Conservation (phyloP, 2,113 vertebrate genomes). For the Lepisosteus oculatus region DNA sequence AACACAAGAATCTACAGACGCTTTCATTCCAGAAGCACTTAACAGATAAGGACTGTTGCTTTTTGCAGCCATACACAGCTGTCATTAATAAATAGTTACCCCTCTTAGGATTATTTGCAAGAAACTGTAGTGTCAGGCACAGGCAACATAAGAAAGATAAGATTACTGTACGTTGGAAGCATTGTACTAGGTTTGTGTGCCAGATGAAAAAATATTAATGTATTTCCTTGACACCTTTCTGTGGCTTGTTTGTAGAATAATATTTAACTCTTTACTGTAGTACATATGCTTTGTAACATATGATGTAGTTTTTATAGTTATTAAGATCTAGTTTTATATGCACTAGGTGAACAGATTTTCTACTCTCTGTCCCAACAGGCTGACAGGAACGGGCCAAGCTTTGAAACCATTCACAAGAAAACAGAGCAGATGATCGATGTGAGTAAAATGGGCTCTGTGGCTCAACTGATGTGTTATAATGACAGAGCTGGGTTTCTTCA, state of each 20-base stretch:
- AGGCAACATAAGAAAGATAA: not conserved
- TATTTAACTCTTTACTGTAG: too few species aligned
- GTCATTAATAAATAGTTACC: not conserved
- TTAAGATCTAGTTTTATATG: too few species aligned
- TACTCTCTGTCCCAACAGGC: slow-evolving; percentile 62
- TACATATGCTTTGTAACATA: too few species aligned
- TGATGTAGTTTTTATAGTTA: too few species aligned
- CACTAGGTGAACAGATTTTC: not conserved
- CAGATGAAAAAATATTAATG: too few species aligned
- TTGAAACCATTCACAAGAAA: slow-evolving; percentile 71
- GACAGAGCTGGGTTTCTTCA: too few species aligned
- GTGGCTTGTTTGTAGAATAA: too few species aligned
- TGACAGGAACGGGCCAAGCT: slow-evolving; percentile 76
- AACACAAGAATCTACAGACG: not conserved
- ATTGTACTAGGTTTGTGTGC: too few species aligned
- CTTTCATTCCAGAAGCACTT: not conserved
- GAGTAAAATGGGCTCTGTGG: slow-evolving; percentile 37
- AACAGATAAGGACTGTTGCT: not conserved
- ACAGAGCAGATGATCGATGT: slow-evolving; percentile 82
- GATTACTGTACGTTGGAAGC: too few species aligned
- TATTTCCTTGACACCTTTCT: too few species aligned
- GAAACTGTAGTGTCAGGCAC: not conserved
- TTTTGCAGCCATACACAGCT: not conserved
- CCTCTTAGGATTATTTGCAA: not conserved
- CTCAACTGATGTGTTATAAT: too few species aligned